Conservation (phyloP, 2,113 vertebrate genomes). For the Podarcis raffonei region DNA sequence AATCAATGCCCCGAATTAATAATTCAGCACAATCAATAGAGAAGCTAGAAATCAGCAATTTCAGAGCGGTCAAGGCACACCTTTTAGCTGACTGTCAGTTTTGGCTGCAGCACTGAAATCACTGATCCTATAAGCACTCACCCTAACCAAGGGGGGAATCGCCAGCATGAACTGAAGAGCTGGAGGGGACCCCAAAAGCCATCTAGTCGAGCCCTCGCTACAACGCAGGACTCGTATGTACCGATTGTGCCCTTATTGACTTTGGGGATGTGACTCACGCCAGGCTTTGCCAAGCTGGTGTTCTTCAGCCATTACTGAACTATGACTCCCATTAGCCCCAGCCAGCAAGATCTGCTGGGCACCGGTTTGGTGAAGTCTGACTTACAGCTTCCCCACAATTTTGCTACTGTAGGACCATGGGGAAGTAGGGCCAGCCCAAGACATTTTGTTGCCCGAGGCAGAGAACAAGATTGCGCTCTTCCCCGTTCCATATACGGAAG, state of each 20-base stretch:
- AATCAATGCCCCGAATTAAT: slow-evolving; percentile 32
- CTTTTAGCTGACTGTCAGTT: background rate
- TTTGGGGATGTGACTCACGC: background rate
- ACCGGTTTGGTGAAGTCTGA: too few relatives aligned
- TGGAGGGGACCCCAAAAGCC: too few relatives aligned
- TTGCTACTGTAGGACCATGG: background rate
- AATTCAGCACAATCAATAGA: slow-evolving; percentile 5
- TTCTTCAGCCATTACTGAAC: too few relatives aligned
- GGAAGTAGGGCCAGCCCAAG: background rate
- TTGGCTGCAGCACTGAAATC: background rate
- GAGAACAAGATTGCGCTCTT: too few relatives aligned
- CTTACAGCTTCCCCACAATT: background rate
- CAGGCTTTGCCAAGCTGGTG: too few relatives aligned
- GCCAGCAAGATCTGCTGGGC: too few relatives aligned
- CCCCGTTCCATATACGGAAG: too few relatives aligned
- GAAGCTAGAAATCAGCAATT: background rate
- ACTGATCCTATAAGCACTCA: background rate
- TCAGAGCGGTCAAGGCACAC: background rate
- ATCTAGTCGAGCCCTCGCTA: too few relatives aligned
- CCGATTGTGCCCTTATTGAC: background rate
- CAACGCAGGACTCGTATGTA: too few relatives aligned
- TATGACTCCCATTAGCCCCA: too few relatives aligned
- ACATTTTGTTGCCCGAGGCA: too few relatives aligned
- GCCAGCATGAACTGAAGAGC: background rate
- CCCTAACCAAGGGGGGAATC: too few relatives aligned